Percentiles rank a stretch among this genome's conserved stretches.
Conservation (phyloP, 2,888 invertebrate species). For the Agriotes lineatus region DNA sequence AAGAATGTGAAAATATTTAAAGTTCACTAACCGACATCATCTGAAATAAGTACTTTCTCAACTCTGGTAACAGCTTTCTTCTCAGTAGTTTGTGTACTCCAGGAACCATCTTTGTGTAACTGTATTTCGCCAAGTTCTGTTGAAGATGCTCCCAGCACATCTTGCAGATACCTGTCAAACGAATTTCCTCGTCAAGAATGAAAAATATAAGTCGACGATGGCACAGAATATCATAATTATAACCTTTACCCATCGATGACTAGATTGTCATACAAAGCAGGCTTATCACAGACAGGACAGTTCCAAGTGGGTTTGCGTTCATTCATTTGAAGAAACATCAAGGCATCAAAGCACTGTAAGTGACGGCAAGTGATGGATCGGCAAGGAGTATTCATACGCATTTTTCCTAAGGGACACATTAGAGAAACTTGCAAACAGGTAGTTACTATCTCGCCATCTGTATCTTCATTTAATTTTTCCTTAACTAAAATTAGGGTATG, state of each 20-base stretch:
- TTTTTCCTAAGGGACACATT: constrained; percentile 94
- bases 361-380: constrained; percentile 93
- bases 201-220: too few relatives aligned
- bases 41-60: constrained; percentile 69
- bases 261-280: constrained; percentile 90
- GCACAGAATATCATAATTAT: too few relatives aligned
- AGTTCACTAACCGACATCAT: constrained; percentile 82
- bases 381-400: constrained; percentile 91
- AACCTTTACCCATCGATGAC: constrained; percentile 96
- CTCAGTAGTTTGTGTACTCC: constrained; percentile 78
- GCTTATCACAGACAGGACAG: constrained; percentile 97
- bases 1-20: too few relatives aligned
- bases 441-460: constrained; percentile 96
- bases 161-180: constrained; percentile 86
- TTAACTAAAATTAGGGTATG: constrained; percentile 72
- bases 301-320: constrained; percentile 98
- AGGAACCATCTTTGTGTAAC: constrained; percentile 85
- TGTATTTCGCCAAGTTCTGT: constrained; percentile 85
- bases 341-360: constrained; percentile 98
- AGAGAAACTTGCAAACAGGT: constrained; percentile 94
- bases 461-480: constrained; percentile 91
- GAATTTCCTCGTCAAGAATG: too few relatives aligned
- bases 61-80: constrained; percentile 70
- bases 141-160: constrained; percentile 80
- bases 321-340: constrained; percentile 96